Evolutionary conservation across 2,113 vertebrate species (phyloP).

Genomic region (Lethenteron reissneri): DNA sequence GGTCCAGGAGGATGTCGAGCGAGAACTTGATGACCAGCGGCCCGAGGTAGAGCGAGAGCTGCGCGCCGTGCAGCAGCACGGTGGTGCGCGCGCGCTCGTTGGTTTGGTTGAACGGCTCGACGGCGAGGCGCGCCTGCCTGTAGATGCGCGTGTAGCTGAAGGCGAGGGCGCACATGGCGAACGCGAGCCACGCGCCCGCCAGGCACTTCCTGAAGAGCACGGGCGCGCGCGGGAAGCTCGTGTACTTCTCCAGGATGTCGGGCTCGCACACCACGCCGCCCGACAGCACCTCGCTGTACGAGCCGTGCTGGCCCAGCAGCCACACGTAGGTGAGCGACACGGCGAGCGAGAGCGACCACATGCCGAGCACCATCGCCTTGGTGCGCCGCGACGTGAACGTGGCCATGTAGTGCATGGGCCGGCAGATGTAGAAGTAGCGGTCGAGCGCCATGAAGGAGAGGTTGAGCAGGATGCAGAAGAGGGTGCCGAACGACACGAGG

Average conservation of each 20-base stretch:
- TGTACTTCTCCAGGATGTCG: constrained; percentile 18
- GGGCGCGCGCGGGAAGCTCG: constrained; percentile 17
- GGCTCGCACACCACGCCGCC: constrained; percentile 20
- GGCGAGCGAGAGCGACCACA: constrained; percentile 15
- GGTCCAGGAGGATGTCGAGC: constrained; percentile 12
- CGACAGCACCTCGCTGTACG: not conserved
- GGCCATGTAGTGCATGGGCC: constrained; percentile 17
- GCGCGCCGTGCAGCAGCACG: constrained; percentile 19
- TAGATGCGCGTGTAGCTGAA: constrained; percentile 21
- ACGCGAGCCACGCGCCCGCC: constrained; percentile 9
- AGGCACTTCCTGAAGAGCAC: constrained; percentile 14
- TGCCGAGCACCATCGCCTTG: constrained; percentile 10
- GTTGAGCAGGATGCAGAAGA: constrained; percentile 18
- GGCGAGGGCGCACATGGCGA: constrained; percentile 15
- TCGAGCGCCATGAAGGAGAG: constrained; percentile 24
- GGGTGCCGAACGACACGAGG: constrained; percentile 15
- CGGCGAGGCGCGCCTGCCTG: constrained; percentile 15
- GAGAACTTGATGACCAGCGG: constrained; percentile 16
- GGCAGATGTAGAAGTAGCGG: constrained; percentile 23
- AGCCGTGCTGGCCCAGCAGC: constrained; percentile 11
- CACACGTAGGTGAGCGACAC: constrained; percentile 1
- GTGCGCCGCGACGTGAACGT: constrained; percentile 16
- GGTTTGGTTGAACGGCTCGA: constrained; percentile 17
- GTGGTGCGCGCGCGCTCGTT: constrained; percentile 19
- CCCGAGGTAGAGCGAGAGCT: constrained; percentile 21